Evolutionary conservation across 2,797 vertebrate genomes (phyloP).

Genomic region (Sebastes hopkinsi): DNA sequence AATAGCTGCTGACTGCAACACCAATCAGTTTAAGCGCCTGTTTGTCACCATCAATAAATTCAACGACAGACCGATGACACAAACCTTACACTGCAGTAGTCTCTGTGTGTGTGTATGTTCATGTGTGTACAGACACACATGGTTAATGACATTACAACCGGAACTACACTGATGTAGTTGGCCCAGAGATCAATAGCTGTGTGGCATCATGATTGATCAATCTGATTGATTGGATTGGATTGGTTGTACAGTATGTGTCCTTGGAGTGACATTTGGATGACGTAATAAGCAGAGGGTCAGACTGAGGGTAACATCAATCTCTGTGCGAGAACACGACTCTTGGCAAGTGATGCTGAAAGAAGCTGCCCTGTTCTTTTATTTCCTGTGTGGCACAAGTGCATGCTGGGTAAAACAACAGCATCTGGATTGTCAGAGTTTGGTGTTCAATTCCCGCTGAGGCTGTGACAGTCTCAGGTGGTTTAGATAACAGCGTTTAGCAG

Average conservation of each 20-base stretch:
- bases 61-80: background rate
- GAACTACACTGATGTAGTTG: background rate
- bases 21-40: background rate
- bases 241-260: conserved; percentile 25
- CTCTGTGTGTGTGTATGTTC: background rate
- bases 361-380: background rate
- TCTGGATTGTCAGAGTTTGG: background rate
- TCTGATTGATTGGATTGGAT: conserved; percentile 45
- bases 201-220: conserved; percentile 33
- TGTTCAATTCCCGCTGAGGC: background rate
- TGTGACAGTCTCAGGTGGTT: background rate
- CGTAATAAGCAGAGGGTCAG: background rate
- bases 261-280: conserved; percentile 35
- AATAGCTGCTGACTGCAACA: background rate
- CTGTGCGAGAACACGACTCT: background rate
- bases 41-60: background rate
- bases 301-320: background rate
- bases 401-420: conserved; percentile 1
- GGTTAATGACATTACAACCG: background rate
- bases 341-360: background rate
- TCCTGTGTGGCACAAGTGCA: conserved; percentile 8
- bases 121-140: background rate
- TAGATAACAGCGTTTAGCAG: background rate
- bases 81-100: background rate
- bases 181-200: conserved; percentile 25